Evolutionary conservation across 2,113 vertebrate genomes (phyloP), one percentile per base, ranked within the genome.

Genomic region (Calonectris borealis): DNA sequence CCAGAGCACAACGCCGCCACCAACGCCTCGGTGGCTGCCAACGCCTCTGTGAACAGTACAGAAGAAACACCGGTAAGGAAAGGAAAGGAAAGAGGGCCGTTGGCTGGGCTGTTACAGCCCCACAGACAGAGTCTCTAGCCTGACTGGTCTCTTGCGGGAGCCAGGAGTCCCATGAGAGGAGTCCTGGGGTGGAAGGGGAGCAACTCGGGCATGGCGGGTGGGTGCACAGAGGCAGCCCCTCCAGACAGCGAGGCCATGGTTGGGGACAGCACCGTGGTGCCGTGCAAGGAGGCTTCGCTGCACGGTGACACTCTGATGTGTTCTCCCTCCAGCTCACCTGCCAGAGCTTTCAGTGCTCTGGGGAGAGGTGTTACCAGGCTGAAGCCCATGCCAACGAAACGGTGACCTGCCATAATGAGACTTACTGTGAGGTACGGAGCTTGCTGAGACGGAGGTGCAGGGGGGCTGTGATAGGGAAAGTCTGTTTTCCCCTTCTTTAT

Each of bases 351-450:
- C 96, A 81, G 77, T 95, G 96, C 83, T 94, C 66, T 0, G 31
- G 93, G 32, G 91, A 97, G 60, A 72, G 69, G 26, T 96, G 94
- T 16, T 97, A 93, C 82, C 72, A 96, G 94, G 61, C 94, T 2
- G 85, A 18, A 57, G 65, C 60, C 46, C 72, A 38, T 0, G 22
- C 91, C 83, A 97, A 90, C 3, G 0, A 4, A 13, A 93, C 52
- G 1, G 11, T 40, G 80, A n/a, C 58, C 52, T 96, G 96, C 17
- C 71, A 10, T 0, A 68, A 92, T 0, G 76, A 94, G 52, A 71
- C 82, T 1, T 14, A 62, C 83, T 94, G 94, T 0, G 40, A 97
- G 93, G 97, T 96, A 91, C 0, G 13, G 52, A 55, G 22, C 40
- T 61, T 2, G 2, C 26, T 12, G 49, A 13, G 71, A 7, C 1